A percentile compares a stretch with the other conserved stretches of the same genome.
Evolutionary conservation across 2,797 vertebrate genomes (phyloP).

Genomic region (Pteronotus mesoamericanus): DNA sequence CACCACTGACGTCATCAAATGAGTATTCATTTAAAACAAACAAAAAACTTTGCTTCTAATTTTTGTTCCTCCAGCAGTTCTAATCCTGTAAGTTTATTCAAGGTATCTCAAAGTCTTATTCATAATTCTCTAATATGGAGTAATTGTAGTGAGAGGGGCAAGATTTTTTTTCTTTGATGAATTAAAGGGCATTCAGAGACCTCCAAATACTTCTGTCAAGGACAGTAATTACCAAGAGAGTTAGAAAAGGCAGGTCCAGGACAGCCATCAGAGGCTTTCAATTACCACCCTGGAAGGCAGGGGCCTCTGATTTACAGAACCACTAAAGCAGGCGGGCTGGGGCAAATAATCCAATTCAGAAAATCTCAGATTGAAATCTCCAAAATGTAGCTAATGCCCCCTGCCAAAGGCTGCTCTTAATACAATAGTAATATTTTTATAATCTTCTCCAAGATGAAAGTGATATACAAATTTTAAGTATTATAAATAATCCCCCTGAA

Average conservation of each 20-base stretch:
- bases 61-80: not conserved
- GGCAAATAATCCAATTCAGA: not conserved
- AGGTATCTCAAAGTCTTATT: not conserved
- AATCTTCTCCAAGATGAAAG: conserved; percentile 43
- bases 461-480: conserved; percentile 36
- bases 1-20: not conserved
- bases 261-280: not conserved
- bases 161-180: not conserved
- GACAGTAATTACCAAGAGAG: not conserved
- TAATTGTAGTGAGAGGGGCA: not conserved
- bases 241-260: conserved; percentile 20
- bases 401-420: not conserved
- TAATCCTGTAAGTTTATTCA: not conserved
- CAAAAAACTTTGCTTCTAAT: not conserved
- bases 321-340: not conserved
- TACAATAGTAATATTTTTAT: conserved; percentile 23
- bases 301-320: not conserved
- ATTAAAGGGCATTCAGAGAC: not conserved
- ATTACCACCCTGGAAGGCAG: not conserved
- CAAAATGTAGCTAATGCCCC: not conserved
- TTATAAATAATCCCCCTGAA: conserved; percentile 50
- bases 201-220: not conserved
- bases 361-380: conserved; percentile 10
- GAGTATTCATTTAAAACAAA: not conserved
- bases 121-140: not conserved